Evolutionary conservation across 2,888 invertebrate genomes (phyloP), one percentile per base, ranked within the genome.

Genomic region (Hemistola chrysoprasaria): DNA sequence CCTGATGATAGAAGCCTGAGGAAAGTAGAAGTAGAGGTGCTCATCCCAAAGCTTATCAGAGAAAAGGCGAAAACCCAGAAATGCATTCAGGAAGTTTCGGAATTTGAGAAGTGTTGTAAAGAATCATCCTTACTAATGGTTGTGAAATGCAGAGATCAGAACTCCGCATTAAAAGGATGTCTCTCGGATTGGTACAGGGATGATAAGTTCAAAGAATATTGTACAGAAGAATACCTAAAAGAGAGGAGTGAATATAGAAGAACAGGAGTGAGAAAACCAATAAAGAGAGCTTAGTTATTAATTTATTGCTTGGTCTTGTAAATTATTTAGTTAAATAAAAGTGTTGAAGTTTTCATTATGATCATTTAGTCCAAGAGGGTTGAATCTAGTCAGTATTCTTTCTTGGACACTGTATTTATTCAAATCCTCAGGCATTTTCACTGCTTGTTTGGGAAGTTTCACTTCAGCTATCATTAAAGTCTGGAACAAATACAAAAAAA

Each of bases 21-120:
- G 57, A 96, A 93, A 90, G 96, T 98, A 1, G 99, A 99, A 82
- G 82, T 81, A 9, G 96, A 98, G 68, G 93, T 98, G 8, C 72
- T 98, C 53, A 95, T 99, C 70, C 96, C 98, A 0, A 95, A 97
- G 78, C 92, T 95, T 63, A 94, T 98, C 90, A 91, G 98, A 54
- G 95, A 96, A 11, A 93, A 92, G 59, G 95, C 97, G 0, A 95
- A 93, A 72, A 70, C 65, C 7, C 94, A 95, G 62, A 95, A 97
- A 75, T 98, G 98, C 77, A 46, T 69, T 0, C 77, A 91, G 53
- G 93, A 94, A 85, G 95, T 96, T 0, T 78, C 89, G 67, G 92
- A 93, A 30, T 94, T 94, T 63, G 90, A 91, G 22, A 83, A 92
- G 29, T 96, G 96, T 70, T 95, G 96, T 62, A 94, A 93, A 71